Evolutionary conservation across 2,797 vertebrate species (phyloP), one percentile per base, ranked within the genome.

Genomic region (Syngnathus acus): DNA sequence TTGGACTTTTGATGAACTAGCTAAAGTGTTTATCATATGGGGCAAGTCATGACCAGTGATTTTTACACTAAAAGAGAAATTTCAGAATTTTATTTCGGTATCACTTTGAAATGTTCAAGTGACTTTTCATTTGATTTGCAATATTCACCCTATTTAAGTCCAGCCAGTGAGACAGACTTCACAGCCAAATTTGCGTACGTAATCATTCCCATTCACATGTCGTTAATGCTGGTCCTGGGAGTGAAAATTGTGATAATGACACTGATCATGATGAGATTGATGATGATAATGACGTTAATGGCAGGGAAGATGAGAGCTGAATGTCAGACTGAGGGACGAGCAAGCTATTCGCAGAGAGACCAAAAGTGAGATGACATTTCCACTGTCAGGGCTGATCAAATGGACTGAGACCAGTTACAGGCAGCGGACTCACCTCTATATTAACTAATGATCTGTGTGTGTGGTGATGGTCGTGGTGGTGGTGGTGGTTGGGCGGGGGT

Each of bases 371-470:
- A 84, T 77, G 77, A 84, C 77, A 82, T 77, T 78, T 78, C 76
- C 72, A 74, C 73, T 78, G 78, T 85, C 82, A 86, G 65, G 58
- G 43, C 70, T 76, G 84, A 87, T 87, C 73, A 83, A 74, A 69
- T 69, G 78, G 69, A 77, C 72, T 74, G 64, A 64, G 64, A 62
- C 71, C 16, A 48, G 74, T 72, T 78, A 72, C 73, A 68, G 67
- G 71, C 59, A 61, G 47, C 65, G 65, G 68, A n/a, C 63, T 77
- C 61, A 40, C 58, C 66, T 66, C 38, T 78, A 67, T 79, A 80
- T 82, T 72, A 78, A 64, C 71, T 68, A 65, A 64, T 50, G 64
- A 66, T 67, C 59, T 69, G 48, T 40, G 43, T 65, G 45, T 69
- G 54, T 61, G 19, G 23, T 26, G 23, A n/a, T n/a, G n/a, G n/a